Evolutionary conservation across 1,140 invertebrate species (phyloP), one percentile per base, ranked within the genome.

Genomic region (Plodia interpunctella): DNA sequence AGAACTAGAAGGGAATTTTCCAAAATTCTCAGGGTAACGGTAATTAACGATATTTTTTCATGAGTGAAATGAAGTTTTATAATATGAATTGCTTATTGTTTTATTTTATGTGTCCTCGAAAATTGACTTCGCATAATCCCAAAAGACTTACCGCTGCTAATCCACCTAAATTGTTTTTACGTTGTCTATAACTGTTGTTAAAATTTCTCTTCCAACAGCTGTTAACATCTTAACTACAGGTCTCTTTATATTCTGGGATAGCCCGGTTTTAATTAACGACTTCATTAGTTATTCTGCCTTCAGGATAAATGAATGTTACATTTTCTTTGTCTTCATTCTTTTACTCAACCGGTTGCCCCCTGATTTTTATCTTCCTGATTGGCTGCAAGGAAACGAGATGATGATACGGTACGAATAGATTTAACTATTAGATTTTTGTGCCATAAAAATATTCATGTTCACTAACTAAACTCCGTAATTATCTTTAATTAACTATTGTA

Each of bases 221-320:
- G 60, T 62, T 53, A 62, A 68, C 62, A 60, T 72, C 66, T 75
- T 75, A 70, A 78, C 71, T 76, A 59, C 71, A 68, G n/a, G 61
- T 25, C 59, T 62, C 69, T 74, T 76, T 76, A 72, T 69, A 72
- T 76, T 70, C 63, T 52, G 59, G 55, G 67, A 76, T 76, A 62
- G 68, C 65, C 65, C 59, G 55, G 61, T 73, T 74, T 77, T 76
- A 74, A 76, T 78, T 72, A 78, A 73, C 67, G 63, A 66, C 58
- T 72, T 78, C 73, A 72, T 74, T 73, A 72, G 61, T 65, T 68
- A 70, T 73, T 66, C 71, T 49, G 59, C 35, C 50, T 54, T 55
- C 28, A 57, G 54, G 57, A 68, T 66, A 68, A 73, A 68, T 73
- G 66, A 65, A 53, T 53, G 51, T 53, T 53, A 25, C 51, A 15